Conservation (phyloP, 2,113 vertebrate genomes). For the Axis porcinus region DNA sequence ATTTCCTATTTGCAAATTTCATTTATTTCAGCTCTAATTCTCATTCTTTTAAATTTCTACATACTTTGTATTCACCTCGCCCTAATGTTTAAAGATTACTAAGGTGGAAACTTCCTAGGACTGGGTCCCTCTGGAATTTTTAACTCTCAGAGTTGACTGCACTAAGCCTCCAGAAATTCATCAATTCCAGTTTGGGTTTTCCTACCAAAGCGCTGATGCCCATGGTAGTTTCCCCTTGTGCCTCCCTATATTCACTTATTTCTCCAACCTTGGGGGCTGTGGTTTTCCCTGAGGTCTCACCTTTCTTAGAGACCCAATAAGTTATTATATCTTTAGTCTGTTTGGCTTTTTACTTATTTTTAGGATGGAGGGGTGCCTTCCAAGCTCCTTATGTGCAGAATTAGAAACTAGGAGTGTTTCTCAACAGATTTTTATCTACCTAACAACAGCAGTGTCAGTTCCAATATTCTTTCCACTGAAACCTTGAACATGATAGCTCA, state of each 20-base stretch:
- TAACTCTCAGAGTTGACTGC: background rate
- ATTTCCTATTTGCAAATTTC: background rate
- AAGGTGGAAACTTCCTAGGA: background rate
- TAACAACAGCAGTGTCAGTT: background rate
- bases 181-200: background rate
- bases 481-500: background rate
- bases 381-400: background rate
- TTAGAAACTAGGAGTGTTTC: background rate
- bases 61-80: background rate
- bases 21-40: background rate
- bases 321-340: background rate
- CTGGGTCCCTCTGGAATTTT: background rate
- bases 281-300: background rate
- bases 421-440: background rate
- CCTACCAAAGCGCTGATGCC: background rate
- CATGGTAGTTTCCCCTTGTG: background rate
- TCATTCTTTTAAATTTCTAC: background rate
- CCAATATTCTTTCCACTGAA: background rate
- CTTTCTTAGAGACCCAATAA: background rate
- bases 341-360: background rate
- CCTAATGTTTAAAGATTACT: background rate
- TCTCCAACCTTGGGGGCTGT: background rate
- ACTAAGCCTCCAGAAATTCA: background rate
- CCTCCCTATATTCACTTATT: too few species aligned
- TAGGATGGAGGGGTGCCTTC: background rate